A percentile compares a stretch with the other conserved stretches of the same genome.
Evolutionary conservation across 2,113 vertebrate genomes (phyloP).

Genomic region (Cottus gobio): DNA sequence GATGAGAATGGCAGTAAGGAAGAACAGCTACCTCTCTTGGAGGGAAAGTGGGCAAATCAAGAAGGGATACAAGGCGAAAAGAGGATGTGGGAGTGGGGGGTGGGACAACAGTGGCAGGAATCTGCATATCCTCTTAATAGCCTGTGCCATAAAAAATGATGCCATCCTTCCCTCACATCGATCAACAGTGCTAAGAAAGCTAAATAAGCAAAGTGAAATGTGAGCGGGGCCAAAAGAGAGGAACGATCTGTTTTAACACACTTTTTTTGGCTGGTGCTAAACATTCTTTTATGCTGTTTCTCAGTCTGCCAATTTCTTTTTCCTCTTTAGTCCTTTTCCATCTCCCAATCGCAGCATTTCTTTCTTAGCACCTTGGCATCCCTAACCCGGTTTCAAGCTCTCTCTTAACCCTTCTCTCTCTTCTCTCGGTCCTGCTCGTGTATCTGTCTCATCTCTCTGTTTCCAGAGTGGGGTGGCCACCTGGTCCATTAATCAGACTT

Average conservation of each 20-base stretch:
- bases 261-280: slow-evolving; percentile 1
- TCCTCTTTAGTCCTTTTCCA: neutral
- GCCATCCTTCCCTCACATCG: slow-evolving; percentile 48
- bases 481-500: slow-evolving; percentile 80
- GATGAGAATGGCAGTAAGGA: slow-evolving; percentile 78
- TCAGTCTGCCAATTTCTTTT: neutral
- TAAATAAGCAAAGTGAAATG: slow-evolving; percentile 32
- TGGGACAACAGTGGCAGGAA: no score
- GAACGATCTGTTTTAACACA: slow-evolving; percentile 17
- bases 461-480: slow-evolving; percentile 74
- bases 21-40: slow-evolving; percentile 65
- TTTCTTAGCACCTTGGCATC: neutral
- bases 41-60: slow-evolving; percentile 33
- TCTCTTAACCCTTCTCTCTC: slow-evolving; percentile 28
- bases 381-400: slow-evolving; percentile 22
- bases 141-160: slow-evolving; percentile 61
- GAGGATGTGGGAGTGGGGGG: slow-evolving; percentile 22
- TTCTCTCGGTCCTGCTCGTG: slow-evolving; percentile 43
- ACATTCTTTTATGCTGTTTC: neutral
- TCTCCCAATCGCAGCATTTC: neutral
- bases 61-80: slow-evolving; percentile 26
- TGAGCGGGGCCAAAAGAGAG: neutral
- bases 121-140: slow-evolving; percentile 59
- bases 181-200: slow-evolving; percentile 52
- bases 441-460: slow-evolving; percentile 60